Evolutionary conservation across 2,113 vertebrate species (phyloP).

Genomic region (Charadrius vociferus): DNA sequence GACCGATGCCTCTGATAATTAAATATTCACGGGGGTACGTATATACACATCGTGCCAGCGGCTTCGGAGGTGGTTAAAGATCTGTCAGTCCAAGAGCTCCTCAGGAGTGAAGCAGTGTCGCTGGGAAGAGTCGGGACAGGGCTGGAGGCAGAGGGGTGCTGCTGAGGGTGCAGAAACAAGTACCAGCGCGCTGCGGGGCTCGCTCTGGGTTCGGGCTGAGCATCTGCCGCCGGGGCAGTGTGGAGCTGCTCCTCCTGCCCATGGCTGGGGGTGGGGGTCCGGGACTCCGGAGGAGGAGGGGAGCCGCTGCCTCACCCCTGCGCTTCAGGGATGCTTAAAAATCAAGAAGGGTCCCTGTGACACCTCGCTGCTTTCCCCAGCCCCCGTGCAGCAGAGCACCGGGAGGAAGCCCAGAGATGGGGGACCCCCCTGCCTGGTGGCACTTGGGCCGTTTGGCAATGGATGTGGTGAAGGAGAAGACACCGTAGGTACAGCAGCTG

Average conservation of each 20-base stretch:
- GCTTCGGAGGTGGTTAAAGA: not conserved
- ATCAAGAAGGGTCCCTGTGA: not conserved
- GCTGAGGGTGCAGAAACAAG: not conserved
- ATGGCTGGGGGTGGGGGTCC: rapidly evolving
- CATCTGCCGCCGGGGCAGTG: rapidly evolving
- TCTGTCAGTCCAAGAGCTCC: not conserved
- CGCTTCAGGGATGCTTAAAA: rapidly evolving
- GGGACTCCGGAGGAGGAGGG: rapidly evolving
- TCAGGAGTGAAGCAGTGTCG: not conserved
- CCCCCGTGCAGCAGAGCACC: no score
- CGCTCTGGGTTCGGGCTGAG: not conserved
- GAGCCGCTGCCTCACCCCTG: not conserved
- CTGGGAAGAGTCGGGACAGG: not conserved
- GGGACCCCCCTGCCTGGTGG: not conserved
- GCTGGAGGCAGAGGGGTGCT: not conserved
- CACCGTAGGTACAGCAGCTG: not conserved
- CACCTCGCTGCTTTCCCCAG: not conserved
- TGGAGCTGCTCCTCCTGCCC: not conserved
- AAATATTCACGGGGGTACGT: not conserved
- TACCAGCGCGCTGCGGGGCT: rapidly evolving
- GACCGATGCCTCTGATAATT: not conserved
- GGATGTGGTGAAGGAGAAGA: not conserved
- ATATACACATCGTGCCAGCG: rapidly evolving
- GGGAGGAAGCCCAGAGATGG: not conserved
- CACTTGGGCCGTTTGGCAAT: not conserved